Evolutionary conservation across 1,140 invertebrate genomes (phyloP), one percentile per base, ranked within the genome.

Genomic region (Pomacea maculata): DNA sequence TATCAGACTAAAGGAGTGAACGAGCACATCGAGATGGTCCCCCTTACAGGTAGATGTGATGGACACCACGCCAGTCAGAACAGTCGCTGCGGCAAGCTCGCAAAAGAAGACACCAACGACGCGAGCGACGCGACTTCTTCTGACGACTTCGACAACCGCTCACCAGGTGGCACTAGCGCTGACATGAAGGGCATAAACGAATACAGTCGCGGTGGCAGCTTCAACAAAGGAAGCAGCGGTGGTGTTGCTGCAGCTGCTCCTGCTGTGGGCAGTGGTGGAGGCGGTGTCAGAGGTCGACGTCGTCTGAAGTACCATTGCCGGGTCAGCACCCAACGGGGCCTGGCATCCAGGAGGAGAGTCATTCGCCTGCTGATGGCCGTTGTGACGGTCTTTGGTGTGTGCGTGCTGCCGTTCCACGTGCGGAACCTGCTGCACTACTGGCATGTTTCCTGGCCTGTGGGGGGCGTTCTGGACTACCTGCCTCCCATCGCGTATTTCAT

Each of bases 401-500:
- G 96, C 92, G 96, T 97, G 90, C 90, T 97, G 45, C 96, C 96
- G 1, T 95, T 95, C 90, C 96, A 97, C 91, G 94, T 95, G 1
- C 93, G 95, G 17, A 96, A 96, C 88, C 94, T 96, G 91, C 95
- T 95, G 94, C 94, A 95, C 64, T 87, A 85, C 74, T 90, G 87
- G 88, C 21, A 82, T 17, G 52, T 88, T 4, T 68, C 82, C 68
- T 29, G 74, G 0, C 45, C 78, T 70, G 93, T 93, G 55, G 94
- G 93, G 73, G 92, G 94, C 85, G 94, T 95, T 86, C 95, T 94
- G 87, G 94, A 94, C 21, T 91, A 96, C 2, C 92, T 97, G 72
- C 96, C 96, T 6, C 95, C 96, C 2, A 92, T 95, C n/a, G 96
- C 95, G 14, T 96, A 95, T 90, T 93, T 97, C 68, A 93, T 96